phyloP scores from a whole-genome alignment of 2,888 invertebrate genomes.

The Hemistola chrysoprasaria region DNA sequence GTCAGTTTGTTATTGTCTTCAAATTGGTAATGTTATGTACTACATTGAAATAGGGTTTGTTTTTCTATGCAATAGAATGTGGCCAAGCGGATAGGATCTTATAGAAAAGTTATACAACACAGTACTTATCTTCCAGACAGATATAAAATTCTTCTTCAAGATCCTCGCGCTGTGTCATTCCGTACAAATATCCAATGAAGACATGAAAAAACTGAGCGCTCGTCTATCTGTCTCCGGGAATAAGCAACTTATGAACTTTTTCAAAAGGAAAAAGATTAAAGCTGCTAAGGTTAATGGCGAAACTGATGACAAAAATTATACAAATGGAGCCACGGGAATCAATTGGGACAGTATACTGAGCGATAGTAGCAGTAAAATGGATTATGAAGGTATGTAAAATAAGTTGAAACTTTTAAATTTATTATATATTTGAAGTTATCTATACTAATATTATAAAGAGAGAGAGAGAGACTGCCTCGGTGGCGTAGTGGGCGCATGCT shows the following conservation, averaged over 20 bases:
- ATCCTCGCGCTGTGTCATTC: constrained; percentile 90
- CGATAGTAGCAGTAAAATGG: constrained; percentile 50
- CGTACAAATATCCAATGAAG: constrained; percentile 84
- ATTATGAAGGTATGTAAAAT: constrained; percentile 84
- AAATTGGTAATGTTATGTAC: not conserved
- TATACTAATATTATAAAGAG: no score
- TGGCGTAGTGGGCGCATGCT: no score
- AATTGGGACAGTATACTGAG: constrained; percentile 51
- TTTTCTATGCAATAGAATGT: no score
- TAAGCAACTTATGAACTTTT: constrained; percentile 55
- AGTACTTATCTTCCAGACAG: constrained; percentile 79
- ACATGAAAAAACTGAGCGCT: constrained; percentile 65
- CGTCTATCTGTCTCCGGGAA: constrained; percentile 51
- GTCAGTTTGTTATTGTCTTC: constrained; percentile 44
- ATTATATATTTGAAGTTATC: no score
- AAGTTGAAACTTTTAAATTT: no score
- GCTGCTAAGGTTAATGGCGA: constrained; percentile 18
- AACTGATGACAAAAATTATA: constrained; percentile 3
- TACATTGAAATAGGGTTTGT: no score
- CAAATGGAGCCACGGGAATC: constrained; percentile 31
- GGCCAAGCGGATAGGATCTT: not conserved
- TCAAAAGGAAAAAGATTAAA: constrained; percentile 48
- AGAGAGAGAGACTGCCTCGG: no score
- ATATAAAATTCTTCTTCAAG: constrained; percentile 87
- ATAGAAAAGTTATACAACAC: constrained; percentile 22